Evolutionary conservation across 2,888 invertebrate genomes (phyloP).

Genomic region (Scaptomyza reducta): DNA sequence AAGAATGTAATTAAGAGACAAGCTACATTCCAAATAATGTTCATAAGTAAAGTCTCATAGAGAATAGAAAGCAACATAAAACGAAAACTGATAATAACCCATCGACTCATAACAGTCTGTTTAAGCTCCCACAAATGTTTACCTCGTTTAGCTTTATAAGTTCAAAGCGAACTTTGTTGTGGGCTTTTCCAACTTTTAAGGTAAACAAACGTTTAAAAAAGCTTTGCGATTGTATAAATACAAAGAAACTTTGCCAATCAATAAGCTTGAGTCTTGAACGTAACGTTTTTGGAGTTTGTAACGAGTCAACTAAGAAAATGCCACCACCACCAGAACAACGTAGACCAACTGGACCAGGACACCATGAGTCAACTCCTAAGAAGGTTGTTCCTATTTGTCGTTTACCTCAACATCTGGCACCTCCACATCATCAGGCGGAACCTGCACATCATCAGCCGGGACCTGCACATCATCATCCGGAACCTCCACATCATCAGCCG

Average conservation of each 20-base stretch:
- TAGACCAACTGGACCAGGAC: conserved; percentile 15
- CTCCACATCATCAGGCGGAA: conserved; percentile 24
- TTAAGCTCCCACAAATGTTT: conserved; percentile 11
- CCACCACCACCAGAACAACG: conserved; percentile 24
- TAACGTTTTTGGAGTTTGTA: conserved; percentile 1
- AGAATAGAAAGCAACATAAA: too few relatives aligned
- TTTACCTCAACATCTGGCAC: background rate
- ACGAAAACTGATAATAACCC: background rate
- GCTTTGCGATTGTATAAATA: conserved; percentile 43
- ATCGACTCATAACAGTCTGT: background rate
- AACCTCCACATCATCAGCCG: conserved; percentile 18
- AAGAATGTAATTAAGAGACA: conserved; percentile 12
- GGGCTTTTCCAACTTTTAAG: background rate
- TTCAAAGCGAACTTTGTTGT: conserved; percentile 29
- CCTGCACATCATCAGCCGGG: conserved; percentile 11
- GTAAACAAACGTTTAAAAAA: conserved; percentile 13
- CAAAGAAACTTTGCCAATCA: conserved; percentile 6
- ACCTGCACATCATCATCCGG: conserved; percentile 8
- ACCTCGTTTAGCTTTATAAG: conserved; percentile 28
- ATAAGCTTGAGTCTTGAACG: conserved; percentile 9
- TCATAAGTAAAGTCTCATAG: too few relatives aligned
- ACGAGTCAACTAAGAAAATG: conserved; percentile 17
- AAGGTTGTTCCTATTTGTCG: too few relatives aligned
- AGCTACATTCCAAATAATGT: too few relatives aligned
- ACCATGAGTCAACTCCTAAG: conserved; percentile 13